Percentiles rank a stretch among this genome's conserved stretches.
Evolutionary conservation across 1,140 invertebrate genomes (phyloP).

Genomic region (Brachionus asplanchnoidis): DNA sequence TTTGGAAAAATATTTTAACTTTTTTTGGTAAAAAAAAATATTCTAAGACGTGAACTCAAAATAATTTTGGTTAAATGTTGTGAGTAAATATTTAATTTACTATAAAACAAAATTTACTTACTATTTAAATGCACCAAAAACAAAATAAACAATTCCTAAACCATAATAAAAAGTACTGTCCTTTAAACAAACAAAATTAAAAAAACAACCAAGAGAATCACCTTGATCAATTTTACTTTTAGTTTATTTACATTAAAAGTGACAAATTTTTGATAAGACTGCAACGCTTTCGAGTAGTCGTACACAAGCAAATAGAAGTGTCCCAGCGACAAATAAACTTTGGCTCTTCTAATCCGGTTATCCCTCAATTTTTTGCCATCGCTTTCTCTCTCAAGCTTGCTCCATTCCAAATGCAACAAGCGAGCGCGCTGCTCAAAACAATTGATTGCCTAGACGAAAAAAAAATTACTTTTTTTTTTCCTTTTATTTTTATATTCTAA

Average conservation of each 20-base stretch:
- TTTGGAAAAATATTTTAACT: no score
- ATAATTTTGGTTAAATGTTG: no score
- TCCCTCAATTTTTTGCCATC: background rate
- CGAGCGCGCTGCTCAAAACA: background rate
- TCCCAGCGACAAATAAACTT: conserved; percentile 11
- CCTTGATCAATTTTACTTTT: background rate
- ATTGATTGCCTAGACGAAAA: background rate
- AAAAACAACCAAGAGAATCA: no score
- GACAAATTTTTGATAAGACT: conserved; percentile 34
- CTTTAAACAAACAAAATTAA: conserved; percentile 46
- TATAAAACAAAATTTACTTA: no score
- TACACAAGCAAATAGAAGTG: conserved; percentile 36
- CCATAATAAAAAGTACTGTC: conserved; percentile 86
- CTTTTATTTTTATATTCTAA: background rate
- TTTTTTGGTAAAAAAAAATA: no score
- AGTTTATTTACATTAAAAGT: conserved; percentile 23
- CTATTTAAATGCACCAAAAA: conserved; percentile 89
- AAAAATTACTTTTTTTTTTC: background rate
- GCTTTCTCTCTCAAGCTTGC: background rate
- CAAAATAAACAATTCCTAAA: conserved; percentile 85
- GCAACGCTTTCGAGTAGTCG: background rate
- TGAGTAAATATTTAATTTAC: no score
- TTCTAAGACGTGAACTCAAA: no score
- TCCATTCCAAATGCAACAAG: background rate
- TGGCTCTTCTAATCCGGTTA: background rate